Evolutionary conservation across 2,113 vertebrate species (phyloP).

Genomic region (Aptenodytes forsteri): DNA sequence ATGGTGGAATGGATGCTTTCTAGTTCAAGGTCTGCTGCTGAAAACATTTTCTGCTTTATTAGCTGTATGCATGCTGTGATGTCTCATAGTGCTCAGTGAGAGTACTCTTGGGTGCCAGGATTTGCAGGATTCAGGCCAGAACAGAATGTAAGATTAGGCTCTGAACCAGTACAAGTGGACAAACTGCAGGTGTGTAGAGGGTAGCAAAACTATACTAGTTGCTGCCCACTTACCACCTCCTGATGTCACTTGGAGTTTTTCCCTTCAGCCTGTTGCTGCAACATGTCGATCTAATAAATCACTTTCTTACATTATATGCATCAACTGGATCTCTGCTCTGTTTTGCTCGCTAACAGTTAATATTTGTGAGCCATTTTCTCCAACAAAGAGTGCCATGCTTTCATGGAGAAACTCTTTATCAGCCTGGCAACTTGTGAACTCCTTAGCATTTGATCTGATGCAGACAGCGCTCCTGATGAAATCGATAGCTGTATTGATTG

Average conservation of each 20-base stretch:
- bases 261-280: neutral
- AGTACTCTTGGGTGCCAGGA: neutral
- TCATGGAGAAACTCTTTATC: conserved; percentile 25
- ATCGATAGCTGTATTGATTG: conserved; percentile 22
- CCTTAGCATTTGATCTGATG: conserved; percentile 14
- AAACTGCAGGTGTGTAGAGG: neutral
- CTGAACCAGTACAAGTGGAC: neutral
- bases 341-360: neutral
- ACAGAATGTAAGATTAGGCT: neutral
- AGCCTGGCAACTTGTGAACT: conserved; percentile 8
- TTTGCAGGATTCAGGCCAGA: conserved; percentile 12
- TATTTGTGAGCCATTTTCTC: neutral
- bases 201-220: neutral
- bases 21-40: conserved; percentile 40
- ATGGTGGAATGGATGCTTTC: conserved; percentile 16
- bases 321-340: neutral
- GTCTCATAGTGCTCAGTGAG: neutral
- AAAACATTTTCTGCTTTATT: conserved; percentile 53
- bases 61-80: neutral
- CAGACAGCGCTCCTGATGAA: conserved; percentile 21
- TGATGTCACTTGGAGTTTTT: neutral
- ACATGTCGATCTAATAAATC: neutral
- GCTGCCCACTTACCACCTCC: neutral
- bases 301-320: neutral
- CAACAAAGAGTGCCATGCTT: neutral